phyloP scores from a whole-genome alignment of 2,113 vertebrate species.

The Steatornis caripensis region DNA sequence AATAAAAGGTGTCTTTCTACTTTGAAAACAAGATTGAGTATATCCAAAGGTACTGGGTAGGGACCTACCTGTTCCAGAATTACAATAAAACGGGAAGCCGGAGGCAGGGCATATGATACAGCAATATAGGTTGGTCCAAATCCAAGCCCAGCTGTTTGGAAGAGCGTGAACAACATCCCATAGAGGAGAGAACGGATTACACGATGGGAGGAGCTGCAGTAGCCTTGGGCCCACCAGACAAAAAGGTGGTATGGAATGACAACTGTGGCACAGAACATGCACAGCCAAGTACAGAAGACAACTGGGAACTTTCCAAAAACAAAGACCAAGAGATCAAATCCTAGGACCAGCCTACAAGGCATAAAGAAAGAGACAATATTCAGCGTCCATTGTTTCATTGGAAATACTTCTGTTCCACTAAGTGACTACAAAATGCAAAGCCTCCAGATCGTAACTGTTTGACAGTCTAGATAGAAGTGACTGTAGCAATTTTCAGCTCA shows the following conservation, averaged over 20 bases:
- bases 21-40: background rate
- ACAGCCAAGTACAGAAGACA: slow-evolving; percentile 86
- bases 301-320: slow-evolving; percentile 87
- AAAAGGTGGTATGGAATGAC: slow-evolving; percentile 85
- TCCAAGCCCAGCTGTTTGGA: slow-evolving; percentile 83
- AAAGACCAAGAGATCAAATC: slow-evolving; percentile 89
- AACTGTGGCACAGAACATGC: slow-evolving; percentile 87
- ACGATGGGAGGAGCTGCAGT: slow-evolving; percentile 67
- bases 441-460: background rate
- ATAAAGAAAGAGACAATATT: background rate
- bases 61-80: slow-evolving; percentile 89
- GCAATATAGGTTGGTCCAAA: slow-evolving; percentile 82
- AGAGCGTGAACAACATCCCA: slow-evolving; percentile 77
- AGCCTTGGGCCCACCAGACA: slow-evolving; percentile 80
- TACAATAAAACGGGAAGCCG: slow-evolving; percentile 88
- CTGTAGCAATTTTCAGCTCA: background rate
- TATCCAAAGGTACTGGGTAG: background rate
- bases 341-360: slow-evolving; percentile 84
- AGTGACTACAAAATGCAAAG: background rate
- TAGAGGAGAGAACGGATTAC: slow-evolving; percentile 68
- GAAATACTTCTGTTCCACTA: background rate
- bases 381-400: background rate
- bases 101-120: slow-evolving; percentile 81
- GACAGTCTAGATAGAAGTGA: background rate
- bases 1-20: background rate